Conservation (phyloP, 2,888 invertebrate genomes). For the Phrixothrix hirtus region DNA sequence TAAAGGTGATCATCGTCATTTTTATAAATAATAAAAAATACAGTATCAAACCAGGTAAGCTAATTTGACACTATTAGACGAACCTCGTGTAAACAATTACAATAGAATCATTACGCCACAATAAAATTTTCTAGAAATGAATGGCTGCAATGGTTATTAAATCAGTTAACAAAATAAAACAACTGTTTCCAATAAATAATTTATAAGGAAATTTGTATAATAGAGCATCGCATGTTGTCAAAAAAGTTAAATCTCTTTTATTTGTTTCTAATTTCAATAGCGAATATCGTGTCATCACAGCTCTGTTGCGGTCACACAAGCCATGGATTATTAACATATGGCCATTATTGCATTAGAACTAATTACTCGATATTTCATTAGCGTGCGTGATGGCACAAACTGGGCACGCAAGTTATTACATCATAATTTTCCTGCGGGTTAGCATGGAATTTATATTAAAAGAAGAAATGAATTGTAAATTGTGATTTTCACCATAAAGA, state of each 20-base stretch:
- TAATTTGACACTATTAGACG: no score
- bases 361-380: constrained; percentile 54
- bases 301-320: constrained; percentile 28
- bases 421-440: constrained; percentile 22
- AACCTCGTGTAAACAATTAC: no score
- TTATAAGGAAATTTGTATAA: constrained; percentile 10
- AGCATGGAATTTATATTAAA: constrained; percentile 10
- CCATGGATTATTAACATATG: constrained; percentile 49
- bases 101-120: no score
- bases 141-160: no score
- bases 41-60: no score
- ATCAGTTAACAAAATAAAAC: no score
- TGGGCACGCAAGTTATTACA: constrained; percentile 31
- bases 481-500: no score
- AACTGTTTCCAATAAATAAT: constrained; percentile 7
- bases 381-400: constrained; percentile 43
- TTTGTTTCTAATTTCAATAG: constrained; percentile 18
- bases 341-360: constrained; percentile 52
- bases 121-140: no score
- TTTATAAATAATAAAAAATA: no score
- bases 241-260: constrained; percentile 20
- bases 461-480: no score
- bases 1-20: no score
- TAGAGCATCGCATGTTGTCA: constrained; percentile 5
- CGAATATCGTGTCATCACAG: constrained; percentile 28